Base-by-base conservation (phyloP, 2,113 vertebrate genomes). In the Zingel zingel region DNA sequence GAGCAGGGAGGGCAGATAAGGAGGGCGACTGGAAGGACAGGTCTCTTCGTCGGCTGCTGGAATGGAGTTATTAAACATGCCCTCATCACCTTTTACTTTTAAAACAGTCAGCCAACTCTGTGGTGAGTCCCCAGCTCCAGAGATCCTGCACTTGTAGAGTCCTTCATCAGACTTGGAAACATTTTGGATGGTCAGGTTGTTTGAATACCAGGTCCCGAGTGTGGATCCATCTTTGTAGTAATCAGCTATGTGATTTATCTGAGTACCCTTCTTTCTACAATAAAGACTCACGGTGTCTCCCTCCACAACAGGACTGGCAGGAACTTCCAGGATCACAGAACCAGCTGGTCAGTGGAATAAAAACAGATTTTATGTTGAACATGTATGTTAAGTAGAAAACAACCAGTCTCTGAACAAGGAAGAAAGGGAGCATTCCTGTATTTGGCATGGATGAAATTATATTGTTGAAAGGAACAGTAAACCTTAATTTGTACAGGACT, bases 151-250 rank as follows among this genome's bases (percentile, higher is more conserved):
- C 64, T 64, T 75, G 75, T 90, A 90, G 36, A 73, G 19, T 73
- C 86, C 86, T 79, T 79, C 83, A 61, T 88, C 51, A 69, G 65
- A 75, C 62, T 51, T 79, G 56, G 85, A 90, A 16, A 85, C 23
- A 2, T 30, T 36, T 1, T 6, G 4, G 53, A 90, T 70, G 2
- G 2, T 88, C 69, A 85, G 8, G 45, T 53, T 11, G 23, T 11
- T 27, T 33, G 43, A 3, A 61, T 84, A 77, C 14, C 0, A 0
- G 0, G 36, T 82, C 1, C 1, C 8, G 0, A 86, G 16, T 1
- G 1, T 0, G 0, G 25, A 1, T 1, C 68, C 81, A 16, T 86
- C 43, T 85, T 80, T 91, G 74, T 47, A 83, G 76, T 86, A 85
- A 30, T 81, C 69, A 18, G 19, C 6, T 1, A 19, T 48, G 14